These are phyloP conservation scores for Camponotus pennsylvanicus DNA, from an alignment of 1,140 invertebrate genomes.

Conservation along the genomic window DNA sequence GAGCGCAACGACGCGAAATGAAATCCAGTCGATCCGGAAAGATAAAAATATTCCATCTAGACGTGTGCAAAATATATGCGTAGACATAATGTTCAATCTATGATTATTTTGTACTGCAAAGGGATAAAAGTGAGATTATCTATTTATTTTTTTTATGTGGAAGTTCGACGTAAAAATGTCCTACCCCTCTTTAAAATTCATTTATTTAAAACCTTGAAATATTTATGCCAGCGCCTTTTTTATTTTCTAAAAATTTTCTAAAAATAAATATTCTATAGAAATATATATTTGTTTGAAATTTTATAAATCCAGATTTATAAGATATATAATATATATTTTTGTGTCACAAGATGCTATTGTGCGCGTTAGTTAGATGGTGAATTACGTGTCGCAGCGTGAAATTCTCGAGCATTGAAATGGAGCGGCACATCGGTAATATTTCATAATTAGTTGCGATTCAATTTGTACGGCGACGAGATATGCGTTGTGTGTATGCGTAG, in stretches of 20 bases:
- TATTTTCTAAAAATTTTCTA: neutral
- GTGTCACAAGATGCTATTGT: neutral
- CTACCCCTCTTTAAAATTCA: neutral
- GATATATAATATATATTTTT: neutral
- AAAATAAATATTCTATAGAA: neutral
- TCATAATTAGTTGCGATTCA: constrained; percentile 54
- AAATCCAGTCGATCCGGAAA: neutral
- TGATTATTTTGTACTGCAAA: neutral
- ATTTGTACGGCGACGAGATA: constrained; percentile 22
- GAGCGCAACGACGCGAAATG: neutral
- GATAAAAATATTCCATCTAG: neutral
- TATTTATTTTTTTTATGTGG: neutral
- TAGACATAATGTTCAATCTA: neutral
- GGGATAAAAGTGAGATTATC: neutral
- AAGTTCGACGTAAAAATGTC: neutral
- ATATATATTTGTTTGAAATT: neutral
- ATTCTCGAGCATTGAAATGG: constrained; percentile 17
- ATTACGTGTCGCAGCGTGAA: constrained; percentile 23
- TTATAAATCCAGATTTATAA: neutral
- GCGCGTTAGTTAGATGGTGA: neutral
- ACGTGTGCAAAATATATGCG: neutral
- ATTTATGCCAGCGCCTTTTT: neutral
- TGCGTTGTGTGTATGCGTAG: neutral
- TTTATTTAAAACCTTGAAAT: neutral
- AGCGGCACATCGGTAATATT: constrained; percentile 45